Conservation (phyloP, 1,140 invertebrate species). For the Copidosoma floridanum region DNA sequence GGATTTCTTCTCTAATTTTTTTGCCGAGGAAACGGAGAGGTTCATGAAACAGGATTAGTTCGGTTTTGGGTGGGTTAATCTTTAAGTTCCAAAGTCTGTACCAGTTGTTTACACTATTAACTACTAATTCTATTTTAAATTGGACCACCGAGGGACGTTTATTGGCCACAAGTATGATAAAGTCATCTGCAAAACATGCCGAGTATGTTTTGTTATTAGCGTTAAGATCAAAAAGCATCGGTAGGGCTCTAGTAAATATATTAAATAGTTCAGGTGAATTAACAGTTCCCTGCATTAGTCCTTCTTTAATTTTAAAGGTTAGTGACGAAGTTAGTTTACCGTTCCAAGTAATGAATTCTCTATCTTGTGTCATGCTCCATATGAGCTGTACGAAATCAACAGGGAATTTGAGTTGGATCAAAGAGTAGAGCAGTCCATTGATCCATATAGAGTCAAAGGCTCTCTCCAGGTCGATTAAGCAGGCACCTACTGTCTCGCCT, state of each 20-base stretch:
- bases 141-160: slow-evolving; percentile 2
- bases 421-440: background rate
- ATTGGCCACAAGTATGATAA: slow-evolving; percentile 6
- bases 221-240: too few species aligned
- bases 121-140: background rate
- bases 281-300: slow-evolving; percentile 1
- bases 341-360: background rate
- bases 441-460: background rate
- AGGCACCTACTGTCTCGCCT: background rate
- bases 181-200: slow-evolving; percentile 24
- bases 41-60: too few species aligned
- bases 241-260: too few species aligned
- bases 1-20: background rate
- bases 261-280: slow-evolving; percentile 6
- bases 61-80: too few species aligned
- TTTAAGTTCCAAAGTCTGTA: background rate
- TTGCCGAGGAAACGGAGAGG: background rate
- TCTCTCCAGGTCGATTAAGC: background rate
- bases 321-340: background rate
- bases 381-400: background rate
- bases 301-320: background rate
- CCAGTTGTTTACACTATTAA: background rate
- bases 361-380: background rate
- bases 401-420: slow-evolving; percentile 16
- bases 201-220: background rate